Evolutionary conservation across 2,888 invertebrate genomes (phyloP).

Genomic region (Diarsia brunnea): DNA sequence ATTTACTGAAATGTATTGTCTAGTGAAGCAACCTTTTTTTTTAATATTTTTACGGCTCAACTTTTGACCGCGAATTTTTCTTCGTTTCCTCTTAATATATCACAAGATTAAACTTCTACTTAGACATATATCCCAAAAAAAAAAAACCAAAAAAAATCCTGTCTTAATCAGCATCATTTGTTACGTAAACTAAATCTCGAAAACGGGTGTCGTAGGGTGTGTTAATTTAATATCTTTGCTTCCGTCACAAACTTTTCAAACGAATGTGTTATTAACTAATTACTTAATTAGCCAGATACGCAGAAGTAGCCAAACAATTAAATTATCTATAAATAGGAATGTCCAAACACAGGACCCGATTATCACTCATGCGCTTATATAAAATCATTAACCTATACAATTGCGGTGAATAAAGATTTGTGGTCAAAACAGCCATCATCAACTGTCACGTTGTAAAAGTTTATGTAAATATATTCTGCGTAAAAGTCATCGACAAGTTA

Average conservation of each 20-base stretch:
- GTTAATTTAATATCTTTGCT: conserved; percentile 27
- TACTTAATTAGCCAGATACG: conserved; percentile 19
- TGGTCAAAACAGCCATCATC: not conserved
- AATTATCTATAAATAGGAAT: conserved; percentile 11
- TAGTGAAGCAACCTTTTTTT: not conserved
- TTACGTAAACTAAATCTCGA: not conserved
- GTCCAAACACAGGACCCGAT: conserved; percentile 24
- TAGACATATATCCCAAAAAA: not conserved
- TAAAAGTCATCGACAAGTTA: not conserved
- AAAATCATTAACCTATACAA: conserved; percentile 14
- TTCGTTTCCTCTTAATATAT: not conserved
- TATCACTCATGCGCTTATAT: conserved; percentile 39
- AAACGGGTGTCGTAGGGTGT: not conserved
- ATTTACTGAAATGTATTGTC: not conserved
- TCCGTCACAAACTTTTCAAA: not conserved
- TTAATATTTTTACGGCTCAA: not conserved
- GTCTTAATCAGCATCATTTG: not conserved
- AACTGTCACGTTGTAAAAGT: not conserved
- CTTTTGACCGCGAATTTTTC: not conserved
- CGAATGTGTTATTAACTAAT: conserved; percentile 9
- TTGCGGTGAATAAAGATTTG: conserved; percentile 7
- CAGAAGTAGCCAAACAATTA: conserved; percentile 17
- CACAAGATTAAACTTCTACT: not conserved
- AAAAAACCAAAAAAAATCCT: too few relatives aligned
- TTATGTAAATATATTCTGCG: not conserved